Conservation (phyloP, 2,888 invertebrate genomes). For the Fragum sueziense region DNA sequence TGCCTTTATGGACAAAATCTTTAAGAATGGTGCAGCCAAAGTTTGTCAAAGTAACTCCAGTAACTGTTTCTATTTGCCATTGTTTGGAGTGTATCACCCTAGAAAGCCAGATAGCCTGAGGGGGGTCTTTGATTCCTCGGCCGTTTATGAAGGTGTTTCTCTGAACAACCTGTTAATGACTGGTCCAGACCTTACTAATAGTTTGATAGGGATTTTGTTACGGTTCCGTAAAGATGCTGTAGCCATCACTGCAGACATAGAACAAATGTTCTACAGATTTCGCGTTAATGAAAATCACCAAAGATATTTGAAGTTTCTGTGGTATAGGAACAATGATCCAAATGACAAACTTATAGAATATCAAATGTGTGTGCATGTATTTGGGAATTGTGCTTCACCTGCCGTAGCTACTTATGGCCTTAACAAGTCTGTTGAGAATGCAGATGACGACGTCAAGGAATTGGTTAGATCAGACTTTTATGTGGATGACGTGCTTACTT, state of each 20-base stretch:
- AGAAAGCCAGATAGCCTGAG: too few species aligned
- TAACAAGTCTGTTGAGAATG: too few species aligned
- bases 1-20: too few species aligned
- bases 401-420: conserved; percentile 53
- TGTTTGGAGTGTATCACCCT: conserved; percentile 11
- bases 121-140: conserved; percentile 56
- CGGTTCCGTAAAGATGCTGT: conserved; percentile 50
- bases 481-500: too few species aligned
- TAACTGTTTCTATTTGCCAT: not conserved
- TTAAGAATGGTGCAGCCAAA: too few species aligned
- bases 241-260: conserved; percentile 53
- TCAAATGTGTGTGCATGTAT: conserved; percentile 5
- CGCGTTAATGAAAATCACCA: conserved; percentile 46
- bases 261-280: conserved; percentile 63
- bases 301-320: conserved; percentile 56
- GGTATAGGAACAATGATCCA: conserved; percentile 26
- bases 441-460: too few species aligned
- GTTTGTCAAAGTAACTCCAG: too few species aligned
- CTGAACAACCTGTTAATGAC: conserved; percentile 52
- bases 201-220: conserved; percentile 50
- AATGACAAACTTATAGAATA: not conserved
- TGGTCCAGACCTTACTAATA: conserved; percentile 59
- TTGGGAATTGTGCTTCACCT: conserved; percentile 10
- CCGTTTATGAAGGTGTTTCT: conserved; percentile 47
- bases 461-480: too few species aligned